Evolutionary conservation across 2,888 invertebrate genomes (phyloP), one percentile per base, ranked within the genome.

Genomic region (Apodemia duryi): DNA sequence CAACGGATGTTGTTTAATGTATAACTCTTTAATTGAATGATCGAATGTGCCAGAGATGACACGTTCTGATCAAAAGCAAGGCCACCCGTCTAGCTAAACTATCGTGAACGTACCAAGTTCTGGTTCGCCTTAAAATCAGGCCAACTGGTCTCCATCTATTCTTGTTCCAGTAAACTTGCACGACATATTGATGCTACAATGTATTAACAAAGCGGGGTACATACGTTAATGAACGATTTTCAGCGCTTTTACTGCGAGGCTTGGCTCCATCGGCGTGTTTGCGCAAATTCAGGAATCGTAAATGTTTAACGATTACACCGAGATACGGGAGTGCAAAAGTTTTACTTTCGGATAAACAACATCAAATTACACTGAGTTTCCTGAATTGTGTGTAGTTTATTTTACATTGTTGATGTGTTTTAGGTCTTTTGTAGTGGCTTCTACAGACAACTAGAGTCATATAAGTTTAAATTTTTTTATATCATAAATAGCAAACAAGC

Each of bases 71-170:
- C 85, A 84, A 86, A 87, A 80, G 72, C 75, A 80, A 83, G 81
- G 80, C 76, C 77, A 74, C 73, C 75, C 77, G 77, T 75, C 77
- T 77, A 76, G 79, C 71, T 74, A 74, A 75, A 13, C 78, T 77
- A 78, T 77, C 79, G 77, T 83, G 69, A 79, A 75, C 41, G 51
- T 21, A 75, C 77, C 75, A 78, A 70, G 73, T 73, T 75, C 74
- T 75, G 76, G 78, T 83, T 83, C 82, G 82, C 74, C 80, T 82
- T 76, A 74, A 78, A 86, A 77, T 79, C 84, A 75, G 88, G 88
- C 79, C 88, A 83, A 79, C 79, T 81, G 77, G 77, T 81, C 79
- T 77, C 78, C 74, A 74, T 85, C 87, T 88, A 86, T 88, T 89
- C 82, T 79, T 72, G 81, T 73, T 74, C 73, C 73, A 71, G 77